Base-by-base conservation (phyloP, 1,140 invertebrate species). In the Homarus americanus region DNA sequence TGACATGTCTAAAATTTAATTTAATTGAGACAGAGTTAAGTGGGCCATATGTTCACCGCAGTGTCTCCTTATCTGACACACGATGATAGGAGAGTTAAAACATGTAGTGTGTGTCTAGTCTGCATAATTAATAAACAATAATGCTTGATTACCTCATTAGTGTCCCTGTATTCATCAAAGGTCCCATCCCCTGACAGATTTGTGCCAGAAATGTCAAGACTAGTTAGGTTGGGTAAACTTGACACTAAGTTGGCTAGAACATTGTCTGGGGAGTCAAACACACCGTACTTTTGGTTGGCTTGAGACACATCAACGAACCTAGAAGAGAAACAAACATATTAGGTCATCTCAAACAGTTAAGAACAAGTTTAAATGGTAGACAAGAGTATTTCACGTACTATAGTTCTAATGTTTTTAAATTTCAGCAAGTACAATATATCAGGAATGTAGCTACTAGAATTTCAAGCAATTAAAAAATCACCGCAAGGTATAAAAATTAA, bases 201-300 rank as follows among this genome's bases (percentile, higher is more conserved):
- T 32, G 97, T 97, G 2, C 97, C 97, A 9, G 97, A 98, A 93
- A 99, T 98, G 94, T 99, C 98, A 75, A 99, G 94, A 69, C 97
- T 97, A 79, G 95, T 95, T 58, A 99, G 94, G 83, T 96, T 94
- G 0, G 97, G 96, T 93, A 99, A 94, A 93, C 95, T 96, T 73
- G 95, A 94, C 2, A 98, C 96, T 49, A 99, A 94, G 89, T 95
- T 95, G 41, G 95, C 94, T 40, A 99, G 94, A 38, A 96, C 95
- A 87, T 95, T 94, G 94, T 97, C 96, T 38, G 96, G 96, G 93
- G 96, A 96, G 0, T 94, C 93, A 94, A 96, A 97, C 91, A 95
- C 95, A 7, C 96, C 96, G 92, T 96, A 93, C 84, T 96, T 85
- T 34, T 87, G 85, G 84, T 83, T 92, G 79, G 92, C 2, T 89